Percentiles rank a stretch among this genome's conserved stretches.
Conservation (phyloP, 2,113 vertebrate genomes). For the Riparia riparia region DNA sequence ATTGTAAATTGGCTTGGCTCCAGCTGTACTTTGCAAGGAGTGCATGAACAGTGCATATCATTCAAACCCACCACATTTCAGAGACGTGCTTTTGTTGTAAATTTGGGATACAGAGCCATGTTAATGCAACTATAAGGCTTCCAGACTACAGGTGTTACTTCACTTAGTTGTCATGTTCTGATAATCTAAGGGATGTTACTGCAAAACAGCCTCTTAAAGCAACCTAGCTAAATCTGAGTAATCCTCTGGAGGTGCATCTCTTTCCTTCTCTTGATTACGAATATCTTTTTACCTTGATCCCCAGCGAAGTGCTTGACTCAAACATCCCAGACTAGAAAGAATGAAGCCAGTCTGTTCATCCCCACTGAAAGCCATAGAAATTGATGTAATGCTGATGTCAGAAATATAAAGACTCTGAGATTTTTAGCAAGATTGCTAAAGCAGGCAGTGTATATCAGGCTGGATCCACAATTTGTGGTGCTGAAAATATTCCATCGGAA, state of each 20-base stretch:
- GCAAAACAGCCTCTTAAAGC: not conserved
- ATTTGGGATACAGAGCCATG: not conserved
- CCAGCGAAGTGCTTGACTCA: not conserved
- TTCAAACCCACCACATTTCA: not conserved
- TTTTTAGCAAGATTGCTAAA: not conserved
- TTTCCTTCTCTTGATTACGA: not conserved
- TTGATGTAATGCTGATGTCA: not conserved
- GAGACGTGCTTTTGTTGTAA: not conserved
- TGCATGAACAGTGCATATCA: not conserved
- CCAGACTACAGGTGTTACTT: not conserved
- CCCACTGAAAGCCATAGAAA: not conserved
- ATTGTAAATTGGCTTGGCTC: not conserved
- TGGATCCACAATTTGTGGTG: not conserved
- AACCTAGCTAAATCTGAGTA: not conserved
- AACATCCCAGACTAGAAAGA: not conserved
- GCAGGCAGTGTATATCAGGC: rapidly evolving
- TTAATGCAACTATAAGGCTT: not conserved
- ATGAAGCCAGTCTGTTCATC: not conserved
- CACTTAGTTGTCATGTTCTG: not conserved
- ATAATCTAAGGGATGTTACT: not conserved
- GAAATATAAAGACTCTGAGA: not conserved
- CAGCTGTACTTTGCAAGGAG: not conserved
- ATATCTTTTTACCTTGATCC: not conserved
- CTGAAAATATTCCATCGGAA: not conserved
- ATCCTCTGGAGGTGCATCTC: not conserved